Evolutionary conservation across 2,888 invertebrate genomes (phyloP), one percentile per base, ranked within the genome.

Genomic region (Buathra laborator): DNA sequence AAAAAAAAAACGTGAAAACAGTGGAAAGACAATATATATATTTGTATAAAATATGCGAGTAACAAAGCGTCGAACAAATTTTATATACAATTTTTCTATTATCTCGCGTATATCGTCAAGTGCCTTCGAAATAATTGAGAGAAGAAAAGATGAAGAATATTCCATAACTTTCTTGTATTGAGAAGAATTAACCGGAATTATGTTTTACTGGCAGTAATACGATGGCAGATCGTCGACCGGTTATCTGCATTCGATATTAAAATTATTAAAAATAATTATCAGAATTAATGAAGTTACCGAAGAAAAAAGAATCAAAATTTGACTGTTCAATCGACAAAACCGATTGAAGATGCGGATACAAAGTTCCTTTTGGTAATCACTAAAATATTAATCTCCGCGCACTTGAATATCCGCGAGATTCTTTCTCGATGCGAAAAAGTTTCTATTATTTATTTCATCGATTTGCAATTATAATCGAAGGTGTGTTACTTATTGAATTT

Each of bases 51-150:
- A 24, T 46, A 7, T 12, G 12, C 24, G 19, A 53, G 7, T 70
- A 16, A 64, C 24, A 53, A 44, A 44, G 37, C 29, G 16, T 16
- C 16, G 53, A n/a, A 37, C 12, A 10, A 43, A 62, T n/a, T 74
- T 75, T 70, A 64, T 64, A 78, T 77, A 62, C 43, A 67, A 72
- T 74, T 74, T 67, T 59, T 72, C 10, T 71, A 72, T 3, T 32
- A 16, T 51, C 53, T 43, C 14, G 68, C 56, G 51, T 46, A 24
- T 44, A 44, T 37, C 46, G 24, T 53, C 43, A 53, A 74, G 84
- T 84, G 81, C 81, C 81, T 84, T 84, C 2, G 48, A 51, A 37
- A 78, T 9, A 70, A 75, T 37, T 37, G 37, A 37, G 37, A 5
- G 37, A 9, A 37, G 37, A 37, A 37, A 64, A 59, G 66, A 66